Evolutionary conservation across 1,140 invertebrate species (phyloP), one percentile per base, ranked within the genome.

Genomic region (Solenopsis invicta): DNA sequence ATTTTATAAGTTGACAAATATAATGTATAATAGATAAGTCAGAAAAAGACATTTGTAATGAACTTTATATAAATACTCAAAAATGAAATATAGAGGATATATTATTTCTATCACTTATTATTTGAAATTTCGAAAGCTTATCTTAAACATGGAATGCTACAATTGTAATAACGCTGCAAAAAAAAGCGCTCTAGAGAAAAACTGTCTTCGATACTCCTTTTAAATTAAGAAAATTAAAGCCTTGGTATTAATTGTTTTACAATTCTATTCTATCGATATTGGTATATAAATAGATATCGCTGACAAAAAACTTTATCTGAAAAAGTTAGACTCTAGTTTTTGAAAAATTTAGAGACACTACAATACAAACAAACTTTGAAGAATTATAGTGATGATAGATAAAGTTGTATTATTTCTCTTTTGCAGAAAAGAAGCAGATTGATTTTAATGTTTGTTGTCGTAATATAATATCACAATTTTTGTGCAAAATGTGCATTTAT

Each of bases 31-130:
- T 34, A 62, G 24, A 24, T 61, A 12, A 62, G 13, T 34, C 24
- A 62, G 29, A 62, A 37, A 45, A 21, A 41, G 37, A 67, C 37
- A 66, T 67, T 67, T 9, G 64, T 4, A 67, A 67, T 41, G 10
- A 45, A 67, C 10, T 41, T 67, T 67, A 67, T 67, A 45, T n/a
- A 66, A 66, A 41, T 66, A 66, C 18, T 2, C 41, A 41, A 34
- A 37, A 64, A 64, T 64, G 6, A 64, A 64, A 37, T 37, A 18
- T 34, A 4, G 2, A 5, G 2, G 12, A 24, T 24, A 59, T 64
- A 37, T 34, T 37, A 4, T 12, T 29, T 61, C 13, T n/a, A 64
- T 37, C 18, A 16, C 12, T 8, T 64, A 64, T 37, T 66, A 34
- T n/a, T 18, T 66, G 18, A 66, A 66, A 66, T 66, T 37, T 34